phyloP scores from a whole-genome alignment of 2,113 vertebrate genomes.

The Piaya cayana region DNA sequence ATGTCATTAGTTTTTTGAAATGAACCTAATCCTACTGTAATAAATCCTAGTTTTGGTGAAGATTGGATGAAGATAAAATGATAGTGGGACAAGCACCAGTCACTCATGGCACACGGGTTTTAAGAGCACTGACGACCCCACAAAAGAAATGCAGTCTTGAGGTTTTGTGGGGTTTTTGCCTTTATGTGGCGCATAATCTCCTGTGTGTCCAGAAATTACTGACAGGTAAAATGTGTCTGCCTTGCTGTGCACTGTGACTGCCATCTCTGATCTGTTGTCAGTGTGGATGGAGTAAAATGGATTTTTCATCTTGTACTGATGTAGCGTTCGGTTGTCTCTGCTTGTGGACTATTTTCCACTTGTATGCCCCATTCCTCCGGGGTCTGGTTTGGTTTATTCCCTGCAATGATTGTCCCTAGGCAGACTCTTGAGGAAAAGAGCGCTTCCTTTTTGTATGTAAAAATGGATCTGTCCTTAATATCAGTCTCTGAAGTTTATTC shows the following conservation, averaged over 20 bases:
- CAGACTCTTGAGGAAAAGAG: neutral
- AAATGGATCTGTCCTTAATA: neutral
- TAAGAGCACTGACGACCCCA: neutral
- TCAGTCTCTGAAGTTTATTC: neutral
- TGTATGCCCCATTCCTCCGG: conserved; percentile 2
- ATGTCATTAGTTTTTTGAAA: neutral
- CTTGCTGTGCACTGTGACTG: neutral
- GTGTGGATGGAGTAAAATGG: neutral
- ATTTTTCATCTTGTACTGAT: conserved; percentile 8
- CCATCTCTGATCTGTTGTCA: conserved; percentile 16
- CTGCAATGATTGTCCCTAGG: neutral
- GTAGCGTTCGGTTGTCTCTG: neutral
- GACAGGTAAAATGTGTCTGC: neutral
- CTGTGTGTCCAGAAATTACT: neutral
- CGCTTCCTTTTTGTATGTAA: neutral
- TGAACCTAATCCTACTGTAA: neutral
- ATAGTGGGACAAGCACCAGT: neutral
- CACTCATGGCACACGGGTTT: neutral
- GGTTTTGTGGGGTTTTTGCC: fast-evolving
- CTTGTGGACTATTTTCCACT: neutral
- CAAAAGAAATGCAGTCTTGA: neutral
- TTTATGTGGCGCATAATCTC: neutral
- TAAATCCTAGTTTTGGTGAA: neutral
- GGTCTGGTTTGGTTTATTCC: conserved; percentile 18
- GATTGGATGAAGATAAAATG: neutral